Evolutionary conservation across 2,888 invertebrate species (phyloP).

Genomic region (Arctia plantaginis): DNA sequence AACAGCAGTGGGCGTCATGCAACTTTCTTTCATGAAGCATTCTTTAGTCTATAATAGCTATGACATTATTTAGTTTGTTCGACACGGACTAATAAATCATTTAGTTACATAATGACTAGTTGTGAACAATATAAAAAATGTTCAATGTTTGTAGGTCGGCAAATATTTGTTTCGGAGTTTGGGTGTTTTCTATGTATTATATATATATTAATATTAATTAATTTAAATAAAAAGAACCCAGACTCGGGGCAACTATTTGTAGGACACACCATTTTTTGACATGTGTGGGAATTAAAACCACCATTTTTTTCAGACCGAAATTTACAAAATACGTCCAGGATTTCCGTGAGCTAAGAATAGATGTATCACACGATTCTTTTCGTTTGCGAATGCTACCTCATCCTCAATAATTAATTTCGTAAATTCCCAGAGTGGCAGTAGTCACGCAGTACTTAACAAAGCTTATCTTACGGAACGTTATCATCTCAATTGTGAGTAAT

Average conservation of each 20-base stretch:
- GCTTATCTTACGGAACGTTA: not conserved
- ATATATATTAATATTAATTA: no score
- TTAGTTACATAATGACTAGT: not conserved
- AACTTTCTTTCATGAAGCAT: slow-evolving; percentile 8
- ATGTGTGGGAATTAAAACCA: not conserved
- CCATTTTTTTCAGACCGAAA: not conserved
- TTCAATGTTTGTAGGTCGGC: no score
- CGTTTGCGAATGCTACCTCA: not conserved
- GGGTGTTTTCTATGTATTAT: no score
- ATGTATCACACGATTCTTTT: not conserved
- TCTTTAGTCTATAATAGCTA: slow-evolving; percentile 10
- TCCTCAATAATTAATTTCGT: not conserved
- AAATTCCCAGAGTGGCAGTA: not conserved
- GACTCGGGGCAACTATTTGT: not conserved
- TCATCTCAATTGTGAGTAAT: slow-evolving; percentile 4
- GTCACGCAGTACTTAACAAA: not conserved
- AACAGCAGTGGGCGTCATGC: slow-evolving; percentile 12
- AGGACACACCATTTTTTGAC: not conserved
- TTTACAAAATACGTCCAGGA: not conserved
- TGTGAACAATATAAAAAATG: no score
- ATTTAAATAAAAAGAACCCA: no score
- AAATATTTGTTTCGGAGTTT: no score
- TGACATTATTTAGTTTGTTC: not conserved
- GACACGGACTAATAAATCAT: not conserved
- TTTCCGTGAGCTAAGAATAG: not conserved